phyloP scores from a whole-genome alignment of 2,113 vertebrate genomes.

The Tamias sibiricus region DNA sequence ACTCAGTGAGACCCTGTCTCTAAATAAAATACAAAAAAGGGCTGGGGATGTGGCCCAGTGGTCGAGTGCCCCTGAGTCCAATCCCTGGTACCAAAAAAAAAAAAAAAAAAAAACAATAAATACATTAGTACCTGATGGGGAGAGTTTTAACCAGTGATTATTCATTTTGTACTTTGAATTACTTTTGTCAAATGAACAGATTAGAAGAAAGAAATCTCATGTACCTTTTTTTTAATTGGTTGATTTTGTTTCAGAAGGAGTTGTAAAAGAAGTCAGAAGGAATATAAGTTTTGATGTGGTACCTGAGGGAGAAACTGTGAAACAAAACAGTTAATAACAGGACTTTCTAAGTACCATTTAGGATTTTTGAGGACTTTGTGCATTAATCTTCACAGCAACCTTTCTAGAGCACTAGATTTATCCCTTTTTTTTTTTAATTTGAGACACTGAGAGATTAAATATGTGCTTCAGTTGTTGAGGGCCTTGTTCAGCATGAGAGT shows the following conservation, averaged over 20 bases:
- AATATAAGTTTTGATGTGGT: background rate
- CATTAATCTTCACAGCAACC: background rate
- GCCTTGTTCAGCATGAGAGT: background rate
- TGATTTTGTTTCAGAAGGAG: background rate
- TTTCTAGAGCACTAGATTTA: background rate
- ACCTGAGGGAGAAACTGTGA: background rate
- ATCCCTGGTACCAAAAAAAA: no score
- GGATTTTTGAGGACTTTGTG: background rate
- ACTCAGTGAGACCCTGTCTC: no score
- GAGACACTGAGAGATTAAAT: background rate
- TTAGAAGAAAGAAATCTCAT: constrained; percentile 26
- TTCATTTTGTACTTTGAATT: constrained; percentile 15
- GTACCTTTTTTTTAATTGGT: background rate
- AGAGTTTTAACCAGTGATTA: background rate
- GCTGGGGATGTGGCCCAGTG: no score
- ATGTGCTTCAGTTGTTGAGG: background rate
- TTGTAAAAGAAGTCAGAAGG: background rate
- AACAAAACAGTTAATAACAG: background rate
- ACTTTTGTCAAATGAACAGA: background rate
- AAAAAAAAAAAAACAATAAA: no score
- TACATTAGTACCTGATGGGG: background rate
- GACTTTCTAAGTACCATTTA: background rate
- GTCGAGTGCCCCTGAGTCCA: no score
- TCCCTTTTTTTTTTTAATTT: background rate
- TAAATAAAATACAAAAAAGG: no score